These are phyloP conservation scores for Holothuria leucospilota DNA, from an alignment of 53 echinoderm and acorn worm species.

Conservation along the genomic window DNA sequence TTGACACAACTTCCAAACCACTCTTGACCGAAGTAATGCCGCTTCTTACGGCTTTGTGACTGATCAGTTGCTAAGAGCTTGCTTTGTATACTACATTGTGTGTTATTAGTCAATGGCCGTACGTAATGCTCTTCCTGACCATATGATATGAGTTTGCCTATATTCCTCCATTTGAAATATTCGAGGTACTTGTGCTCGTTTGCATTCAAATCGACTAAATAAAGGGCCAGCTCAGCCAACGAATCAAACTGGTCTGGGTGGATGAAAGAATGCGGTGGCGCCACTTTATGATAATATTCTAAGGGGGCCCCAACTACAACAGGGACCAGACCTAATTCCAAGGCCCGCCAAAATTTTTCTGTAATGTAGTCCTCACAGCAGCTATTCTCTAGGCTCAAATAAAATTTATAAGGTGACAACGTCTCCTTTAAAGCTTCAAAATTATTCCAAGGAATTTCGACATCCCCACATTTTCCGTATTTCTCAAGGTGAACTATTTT, in stretches of 20 bases:
- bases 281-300: background rate
- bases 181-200: background rate
- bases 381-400: conserved; percentile 1
- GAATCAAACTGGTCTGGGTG: background rate
- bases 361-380: conserved; percentile 17
- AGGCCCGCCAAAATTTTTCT: conserved; percentile 14
- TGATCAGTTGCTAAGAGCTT: background rate
- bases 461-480: conserved; percentile 11
- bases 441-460: background rate
- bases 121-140: conserved; percentile 45
- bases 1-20: conserved; percentile 31
- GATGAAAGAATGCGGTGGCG: conserved; percentile 6
- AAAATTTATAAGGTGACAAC: background rate
- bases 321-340: background rate
- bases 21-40: background rate
- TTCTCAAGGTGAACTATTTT: background rate
- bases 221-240: background rate
- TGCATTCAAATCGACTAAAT: background rate
- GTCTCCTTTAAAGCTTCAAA: background rate
- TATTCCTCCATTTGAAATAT: conserved; percentile 11
- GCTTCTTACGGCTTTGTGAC: background rate
- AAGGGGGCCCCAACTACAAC: conserved; percentile 1
- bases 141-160: background rate
- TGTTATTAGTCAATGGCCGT: conserved; percentile 16
- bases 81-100: conserved; percentile 25